Evolutionary conservation across 2,113 vertebrate species (phyloP).

Genomic region (Peromyscus polionotus): DNA sequence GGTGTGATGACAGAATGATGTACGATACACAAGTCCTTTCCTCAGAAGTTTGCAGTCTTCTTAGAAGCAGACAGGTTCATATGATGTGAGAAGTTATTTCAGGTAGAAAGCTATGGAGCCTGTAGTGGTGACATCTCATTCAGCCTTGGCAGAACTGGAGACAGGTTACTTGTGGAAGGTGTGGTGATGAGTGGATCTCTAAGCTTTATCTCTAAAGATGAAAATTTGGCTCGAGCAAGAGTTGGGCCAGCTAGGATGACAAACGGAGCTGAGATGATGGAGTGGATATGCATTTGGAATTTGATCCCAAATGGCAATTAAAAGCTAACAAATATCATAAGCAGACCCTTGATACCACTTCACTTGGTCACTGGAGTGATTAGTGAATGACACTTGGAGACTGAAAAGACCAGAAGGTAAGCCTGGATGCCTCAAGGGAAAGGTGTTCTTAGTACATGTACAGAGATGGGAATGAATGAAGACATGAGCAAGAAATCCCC

Average conservation of each 20-base stretch:
- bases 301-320: not conserved
- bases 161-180: not conserved
- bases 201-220: not conserved
- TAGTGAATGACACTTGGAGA: not conserved
- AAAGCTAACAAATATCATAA: not conserved
- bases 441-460: not conserved
- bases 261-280: not conserved
- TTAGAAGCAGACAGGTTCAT: not conserved
- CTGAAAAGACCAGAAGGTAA: not conserved
- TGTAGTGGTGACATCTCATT: not conserved
- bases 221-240: not conserved
- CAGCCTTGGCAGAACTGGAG: not conserved
- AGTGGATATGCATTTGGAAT: not conserved
- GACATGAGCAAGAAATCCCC: not conserved
- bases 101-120: not conserved
- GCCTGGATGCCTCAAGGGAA: not conserved
- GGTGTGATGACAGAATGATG: not conserved
- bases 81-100: not conserved
- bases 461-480: not conserved
- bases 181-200: not conserved
- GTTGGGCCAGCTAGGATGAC: not conserved
- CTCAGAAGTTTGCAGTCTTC: not conserved
- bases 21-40: not conserved
- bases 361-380: not conserved
- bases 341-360: not conserved